Evolutionary conservation across 2,797 vertebrate species (phyloP).

Genomic region (Acropternis orthonyx): DNA sequence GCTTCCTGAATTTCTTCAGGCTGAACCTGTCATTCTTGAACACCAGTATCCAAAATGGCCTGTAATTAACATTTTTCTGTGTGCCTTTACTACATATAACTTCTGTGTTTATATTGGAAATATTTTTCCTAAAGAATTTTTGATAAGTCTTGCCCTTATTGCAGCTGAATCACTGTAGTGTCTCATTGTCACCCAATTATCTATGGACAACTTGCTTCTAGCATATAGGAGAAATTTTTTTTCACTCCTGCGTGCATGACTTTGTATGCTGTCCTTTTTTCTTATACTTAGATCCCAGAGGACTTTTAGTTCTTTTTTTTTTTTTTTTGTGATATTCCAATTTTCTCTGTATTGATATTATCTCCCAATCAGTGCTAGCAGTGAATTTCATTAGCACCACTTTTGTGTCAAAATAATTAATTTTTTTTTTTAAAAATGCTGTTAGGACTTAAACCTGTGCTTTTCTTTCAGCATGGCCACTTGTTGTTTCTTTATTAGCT

Average conservation of each 20-base stretch:
- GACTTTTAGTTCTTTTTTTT: not conserved
- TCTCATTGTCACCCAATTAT: not conserved
- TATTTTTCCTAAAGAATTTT: not conserved
- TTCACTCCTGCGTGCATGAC: not conserved
- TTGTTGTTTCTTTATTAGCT: not conserved
- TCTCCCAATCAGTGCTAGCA: not conserved
- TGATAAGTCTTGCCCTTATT: not conserved
- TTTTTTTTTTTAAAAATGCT: not conserved
- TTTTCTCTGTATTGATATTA: not conserved
- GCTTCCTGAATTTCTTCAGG: not conserved
- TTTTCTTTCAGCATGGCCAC: not conserved
- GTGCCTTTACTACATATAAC: not conserved
- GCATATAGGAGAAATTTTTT: not conserved
- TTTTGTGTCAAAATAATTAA: not conserved
- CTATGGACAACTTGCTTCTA: not conserved
- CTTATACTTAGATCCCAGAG: not conserved
- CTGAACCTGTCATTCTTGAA: not conserved
- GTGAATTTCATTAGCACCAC: conserved; percentile 1
- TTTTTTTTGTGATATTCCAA: not conserved
- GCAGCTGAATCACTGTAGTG: not conserved
- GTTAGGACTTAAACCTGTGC: not conserved
- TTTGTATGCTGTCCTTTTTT: conserved; percentile 33
- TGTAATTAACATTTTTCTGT: not conserved
- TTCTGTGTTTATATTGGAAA: not conserved
- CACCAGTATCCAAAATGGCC: not conserved